A percentile compares a stretch with the other conserved stretches of the same genome.
Conservation (phyloP, 1,140 invertebrate genomes). For the Drosophila fuyamai region DNA sequence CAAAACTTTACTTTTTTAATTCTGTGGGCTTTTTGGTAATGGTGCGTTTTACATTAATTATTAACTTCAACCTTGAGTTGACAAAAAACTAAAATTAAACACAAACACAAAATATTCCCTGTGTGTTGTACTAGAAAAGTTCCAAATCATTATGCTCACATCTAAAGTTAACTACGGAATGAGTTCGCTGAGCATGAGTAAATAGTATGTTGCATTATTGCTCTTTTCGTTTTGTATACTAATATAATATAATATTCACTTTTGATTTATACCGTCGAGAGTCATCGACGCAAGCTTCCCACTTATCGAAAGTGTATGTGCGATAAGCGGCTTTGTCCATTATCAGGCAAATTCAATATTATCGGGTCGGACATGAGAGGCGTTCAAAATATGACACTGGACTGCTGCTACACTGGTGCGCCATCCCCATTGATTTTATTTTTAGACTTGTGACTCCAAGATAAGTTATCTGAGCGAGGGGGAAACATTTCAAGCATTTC, state of each 20-base stretch:
- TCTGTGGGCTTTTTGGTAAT: background rate
- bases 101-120: background rate
- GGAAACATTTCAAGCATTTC: conserved; percentile 43
- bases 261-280: conserved; percentile 58
- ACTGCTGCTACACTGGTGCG: no score
- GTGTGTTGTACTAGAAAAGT: background rate
- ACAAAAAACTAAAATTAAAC: background rate
- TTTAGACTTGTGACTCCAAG: conserved; percentile 43
- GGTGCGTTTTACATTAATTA: background rate
- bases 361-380: conserved; percentile 32
- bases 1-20: background rate
- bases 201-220: background rate
- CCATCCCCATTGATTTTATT: conserved; percentile 35
- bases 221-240: conserved; percentile 11
- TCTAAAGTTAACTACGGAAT: background rate
- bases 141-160: background rate
- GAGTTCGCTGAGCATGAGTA: background rate
- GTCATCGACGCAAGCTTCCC: conserved; percentile 6
- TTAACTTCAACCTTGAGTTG: background rate
- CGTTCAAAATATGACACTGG: conserved; percentile 23
- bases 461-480: conserved; percentile 1
- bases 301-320: conserved; percentile 40
- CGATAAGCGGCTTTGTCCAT: conserved; percentile 53
- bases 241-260: conserved; percentile 20
- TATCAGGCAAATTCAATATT: conserved; percentile 69